Conservation (phyloP, 2,888 invertebrate species). For the Agapostemon virescens region DNA sequence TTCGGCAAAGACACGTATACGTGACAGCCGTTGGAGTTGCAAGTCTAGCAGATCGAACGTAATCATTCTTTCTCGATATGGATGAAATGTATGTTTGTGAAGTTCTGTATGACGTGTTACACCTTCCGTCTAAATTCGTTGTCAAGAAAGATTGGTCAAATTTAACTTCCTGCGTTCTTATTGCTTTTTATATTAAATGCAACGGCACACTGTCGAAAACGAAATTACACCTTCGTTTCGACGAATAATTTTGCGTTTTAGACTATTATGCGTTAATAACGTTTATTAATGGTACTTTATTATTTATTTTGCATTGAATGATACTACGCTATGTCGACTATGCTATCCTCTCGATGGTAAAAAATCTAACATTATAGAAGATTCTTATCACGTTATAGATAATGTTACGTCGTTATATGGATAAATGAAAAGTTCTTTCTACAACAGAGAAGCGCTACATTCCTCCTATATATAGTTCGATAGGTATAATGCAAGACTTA, state of each 20-base stretch:
- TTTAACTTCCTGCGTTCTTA: constrained; percentile 14
- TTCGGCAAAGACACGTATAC: neutral
- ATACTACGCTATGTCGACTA: neutral
- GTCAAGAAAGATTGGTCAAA: neutral
- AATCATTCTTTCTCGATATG: neutral
- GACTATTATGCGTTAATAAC: neutral
- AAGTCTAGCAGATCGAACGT: neutral
- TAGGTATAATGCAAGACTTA: constrained; percentile 5
- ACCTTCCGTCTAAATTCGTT: neutral
- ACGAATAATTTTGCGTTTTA: neutral
- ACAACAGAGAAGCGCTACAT: neutral
- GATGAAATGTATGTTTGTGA: neutral
- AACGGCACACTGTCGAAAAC: neutral
- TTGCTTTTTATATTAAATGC: constrained; percentile 13
- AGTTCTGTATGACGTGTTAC: neutral
- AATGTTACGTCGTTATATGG: neutral
- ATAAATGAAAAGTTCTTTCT: neutral
- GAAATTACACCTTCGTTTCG: neutral
- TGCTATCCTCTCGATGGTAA: neutral
- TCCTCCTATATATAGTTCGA: neutral
- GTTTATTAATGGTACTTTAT: constrained; percentile 4
- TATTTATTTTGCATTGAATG: neutral
- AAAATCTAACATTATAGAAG: constrained; percentile 10
- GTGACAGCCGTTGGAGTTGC: neutral
- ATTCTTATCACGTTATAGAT: constrained; percentile 3